Conservation (phyloP, 2,113 vertebrate genomes). For the Myotis brandtii region DNA sequence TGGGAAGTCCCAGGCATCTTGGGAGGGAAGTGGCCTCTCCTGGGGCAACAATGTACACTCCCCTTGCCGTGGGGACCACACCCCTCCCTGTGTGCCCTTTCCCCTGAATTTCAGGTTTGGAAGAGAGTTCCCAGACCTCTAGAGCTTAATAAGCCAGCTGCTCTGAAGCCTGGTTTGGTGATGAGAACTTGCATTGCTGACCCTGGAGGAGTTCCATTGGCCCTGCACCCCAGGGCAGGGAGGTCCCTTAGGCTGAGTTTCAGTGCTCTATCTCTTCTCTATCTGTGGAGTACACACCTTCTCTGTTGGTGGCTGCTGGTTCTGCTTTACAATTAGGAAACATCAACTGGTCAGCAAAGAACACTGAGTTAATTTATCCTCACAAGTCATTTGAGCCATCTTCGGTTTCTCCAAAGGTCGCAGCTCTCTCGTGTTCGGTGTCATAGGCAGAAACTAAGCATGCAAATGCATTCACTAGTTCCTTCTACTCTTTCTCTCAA, state of each 20-base stretch:
- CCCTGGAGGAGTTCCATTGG: background rate
- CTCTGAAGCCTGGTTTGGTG: background rate
- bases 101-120: background rate
- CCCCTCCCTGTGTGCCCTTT: background rate
- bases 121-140: background rate
- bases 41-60: background rate
- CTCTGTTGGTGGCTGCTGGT: background rate
- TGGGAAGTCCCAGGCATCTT: conserved; percentile 60
- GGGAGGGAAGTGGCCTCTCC: conserved; percentile 51
- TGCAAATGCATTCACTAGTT: conserved; percentile 52
- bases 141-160: background rate
- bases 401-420: conserved; percentile 65
- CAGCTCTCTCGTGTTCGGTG: conserved; percentile 60
- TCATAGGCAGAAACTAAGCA: conserved; percentile 67
- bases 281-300: background rate
- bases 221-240: background rate
- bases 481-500: conserved; percentile 51
- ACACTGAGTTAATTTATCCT: conserved; percentile 34
- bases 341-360: background rate
- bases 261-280: conserved; percentile 11
- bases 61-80: background rate
- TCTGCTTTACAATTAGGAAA: conserved; percentile 64
- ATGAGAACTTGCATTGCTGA: background rate
- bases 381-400: conserved; percentile 39
- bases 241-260: conserved; percentile 15